Percentiles rank a stretch among this genome's conserved stretches.
Conservation (phyloP, 2,113 vertebrate genomes). For the Condylura cristata region DNA sequence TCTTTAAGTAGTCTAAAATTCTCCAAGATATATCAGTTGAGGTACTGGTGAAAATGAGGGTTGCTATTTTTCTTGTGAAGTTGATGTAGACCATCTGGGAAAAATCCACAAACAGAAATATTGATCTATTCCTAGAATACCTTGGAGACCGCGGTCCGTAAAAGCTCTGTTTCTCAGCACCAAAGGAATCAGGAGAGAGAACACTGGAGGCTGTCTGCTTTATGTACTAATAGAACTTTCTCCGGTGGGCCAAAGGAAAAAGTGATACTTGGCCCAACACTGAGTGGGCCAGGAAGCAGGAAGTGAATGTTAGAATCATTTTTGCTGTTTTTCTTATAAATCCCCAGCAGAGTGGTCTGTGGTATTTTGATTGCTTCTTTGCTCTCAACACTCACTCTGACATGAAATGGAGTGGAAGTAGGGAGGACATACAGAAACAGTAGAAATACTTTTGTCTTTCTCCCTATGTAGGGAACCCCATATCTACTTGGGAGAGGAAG, state of each 20-base stretch:
- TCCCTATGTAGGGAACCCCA: background rate
- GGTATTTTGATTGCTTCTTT: background rate
- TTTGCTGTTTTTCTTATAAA: background rate
- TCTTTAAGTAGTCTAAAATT: background rate
- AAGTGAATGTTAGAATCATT: background rate
- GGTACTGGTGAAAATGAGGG: background rate
- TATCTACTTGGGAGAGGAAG: background rate
- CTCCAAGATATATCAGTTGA: background rate
- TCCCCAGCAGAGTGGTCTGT: background rate
- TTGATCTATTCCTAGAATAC: background rate
- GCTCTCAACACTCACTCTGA: background rate
- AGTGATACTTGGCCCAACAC: too few species aligned
- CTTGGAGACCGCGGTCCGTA: background rate
- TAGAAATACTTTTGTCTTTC: background rate
- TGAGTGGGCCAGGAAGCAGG: background rate
- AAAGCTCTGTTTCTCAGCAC: background rate
- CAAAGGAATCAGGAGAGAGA: background rate
- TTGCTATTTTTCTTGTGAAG: background rate
- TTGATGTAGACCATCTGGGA: background rate
- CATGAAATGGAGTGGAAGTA: background rate
- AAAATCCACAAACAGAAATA: background rate
- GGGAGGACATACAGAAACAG: background rate
- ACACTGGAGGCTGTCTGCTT: background rate
- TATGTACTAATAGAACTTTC: background rate
- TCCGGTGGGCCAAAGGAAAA: background rate